Evolutionary conservation across 2,888 invertebrate species (phyloP).

Genomic region (Fissipunctia ypsillon): DNA sequence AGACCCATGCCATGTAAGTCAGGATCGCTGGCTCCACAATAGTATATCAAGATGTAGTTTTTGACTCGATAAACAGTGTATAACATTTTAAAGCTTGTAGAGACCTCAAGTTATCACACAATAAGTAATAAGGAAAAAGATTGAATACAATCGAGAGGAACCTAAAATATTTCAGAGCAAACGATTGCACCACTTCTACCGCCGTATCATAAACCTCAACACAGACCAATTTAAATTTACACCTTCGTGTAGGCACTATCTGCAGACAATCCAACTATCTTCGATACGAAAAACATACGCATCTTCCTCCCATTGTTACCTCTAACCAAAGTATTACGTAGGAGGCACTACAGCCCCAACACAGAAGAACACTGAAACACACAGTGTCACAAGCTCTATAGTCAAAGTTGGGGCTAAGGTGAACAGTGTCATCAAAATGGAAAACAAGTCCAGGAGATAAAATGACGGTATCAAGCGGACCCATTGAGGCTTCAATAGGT

Average conservation of each 20-base stretch:
- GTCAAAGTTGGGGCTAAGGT: slow-evolving; percentile 9
- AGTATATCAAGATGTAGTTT: slow-evolving; percentile 7
- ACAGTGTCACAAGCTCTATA: slow-evolving; percentile 39
- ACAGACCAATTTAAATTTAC: slow-evolving; percentile 64
- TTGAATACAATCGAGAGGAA: slow-evolving; percentile 32
- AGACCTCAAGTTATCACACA: slow-evolving; percentile 26
- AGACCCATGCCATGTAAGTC: neutral
- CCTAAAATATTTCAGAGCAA: slow-evolving; percentile 43
- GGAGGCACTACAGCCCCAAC: slow-evolving; percentile 45
- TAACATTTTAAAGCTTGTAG: slow-evolving; percentile 24
- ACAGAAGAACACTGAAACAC: slow-evolving; percentile 38
- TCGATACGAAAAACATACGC: slow-evolving; percentile 66
- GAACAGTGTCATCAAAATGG: slow-evolving; percentile 58
- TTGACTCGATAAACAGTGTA: neutral
- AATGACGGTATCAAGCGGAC: slow-evolving; percentile 67
- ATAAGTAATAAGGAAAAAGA: slow-evolving; percentile 58
- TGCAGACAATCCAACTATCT: slow-evolving; percentile 64
- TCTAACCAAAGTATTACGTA: slow-evolving; percentile 68
- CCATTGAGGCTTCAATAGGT: slow-evolving; percentile 78
- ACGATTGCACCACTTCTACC: slow-evolving; percentile 38
- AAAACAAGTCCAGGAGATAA: slow-evolving; percentile 64
- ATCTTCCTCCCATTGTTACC: slow-evolving; percentile 65
- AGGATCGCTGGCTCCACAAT: neutral
- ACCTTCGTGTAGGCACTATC: slow-evolving; percentile 61
- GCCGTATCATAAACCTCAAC: slow-evolving; percentile 53